Base-by-base conservation (phyloP, 2,797 vertebrate species). In the Sorex maritimensis region DNA sequence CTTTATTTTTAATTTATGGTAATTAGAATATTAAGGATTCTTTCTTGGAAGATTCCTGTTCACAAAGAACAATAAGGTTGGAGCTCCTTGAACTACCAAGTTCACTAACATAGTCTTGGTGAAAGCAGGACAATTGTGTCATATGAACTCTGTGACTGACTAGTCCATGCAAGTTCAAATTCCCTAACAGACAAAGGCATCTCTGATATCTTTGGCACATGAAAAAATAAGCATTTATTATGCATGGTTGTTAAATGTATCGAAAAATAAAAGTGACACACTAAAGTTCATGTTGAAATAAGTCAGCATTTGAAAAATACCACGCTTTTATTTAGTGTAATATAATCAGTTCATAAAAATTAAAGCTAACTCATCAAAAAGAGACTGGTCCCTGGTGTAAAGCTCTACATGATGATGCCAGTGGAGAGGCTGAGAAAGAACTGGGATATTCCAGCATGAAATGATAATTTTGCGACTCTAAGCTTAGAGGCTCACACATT, bases 181-280 rank as follows among this genome's bases (percentile, higher is more conserved):
- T 46, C 67, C 12, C 23, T 75, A 77, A 73, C 12, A 21, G 10
- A 6, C 2, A n/a, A 75, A 7, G 8, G 7, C 24, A 85, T 46
- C 30, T 26, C 0, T 52, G 17, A 63, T 63, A 13, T 63, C 7
- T 55, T 90, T 41, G 67, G 15, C 2, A 38, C 21, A 19, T n/a
- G 21, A 86, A 86, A 82, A 94, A 9, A 79, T 17, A 84, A 24
- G 28, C 67, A 77, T 63, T 86, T 91, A 85, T 44, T 84, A 71
- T 69, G 26, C 41, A 14, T 72, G 46, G 30, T 67, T 74, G 44
- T 58, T 55, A 67, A 17, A 78, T 24, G 38, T 83, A 78, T 75
- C 19, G n/a, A 88, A 79, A 91, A 68, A 67, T 11, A 55, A 52
- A 86, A 17, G 24, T 41, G 46, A 65, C 24, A 14, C 69, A 69